phyloP scores from a whole-genome alignment of 2,888 invertebrate species.

The Liposcelis brunnea region DNA sequence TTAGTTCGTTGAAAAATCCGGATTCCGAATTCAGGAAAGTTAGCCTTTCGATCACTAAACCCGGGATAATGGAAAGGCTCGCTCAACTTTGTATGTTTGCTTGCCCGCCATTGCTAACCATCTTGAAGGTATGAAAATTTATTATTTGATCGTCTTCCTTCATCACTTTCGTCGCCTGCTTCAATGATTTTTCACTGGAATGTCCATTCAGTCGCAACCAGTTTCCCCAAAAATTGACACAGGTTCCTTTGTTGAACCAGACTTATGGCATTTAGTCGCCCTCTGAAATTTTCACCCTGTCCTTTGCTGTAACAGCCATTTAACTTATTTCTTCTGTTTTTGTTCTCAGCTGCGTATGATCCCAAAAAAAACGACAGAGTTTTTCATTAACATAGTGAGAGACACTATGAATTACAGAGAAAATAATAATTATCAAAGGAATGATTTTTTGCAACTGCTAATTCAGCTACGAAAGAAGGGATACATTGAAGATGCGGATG shows the following conservation, averaged over 20 bases:
- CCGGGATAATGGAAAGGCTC: too few species aligned
- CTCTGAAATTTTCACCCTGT: too few species aligned
- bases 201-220: too few species aligned
- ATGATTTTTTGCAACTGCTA: conserved; percentile 36
- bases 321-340: not conserved
- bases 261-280: too few species aligned
- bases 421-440: conserved; percentile 26
- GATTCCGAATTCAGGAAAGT: conserved; percentile 14
- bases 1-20: conserved; percentile 15
- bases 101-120: too few species aligned
- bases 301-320: too few species aligned
- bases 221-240: too few species aligned
- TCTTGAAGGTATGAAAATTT: conserved; percentile 10
- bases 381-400: conserved; percentile 25
- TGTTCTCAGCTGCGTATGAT: not conserved
- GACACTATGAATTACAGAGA: conserved; percentile 28
- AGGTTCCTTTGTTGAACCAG: too few species aligned
- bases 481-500: conserved; percentile 4
- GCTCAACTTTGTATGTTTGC: too few species aligned
- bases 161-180: too few species aligned
- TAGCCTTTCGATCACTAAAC: too few species aligned
- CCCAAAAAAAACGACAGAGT: conserved; percentile 15
- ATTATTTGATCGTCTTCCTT: conserved; percentile 14
- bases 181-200: too few species aligned
- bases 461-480: conserved; percentile 30